Evolutionary conservation across 1,140 invertebrate species (phyloP), one percentile per base, ranked within the genome.

Genomic region (Drosophila sturtevanti): DNA sequence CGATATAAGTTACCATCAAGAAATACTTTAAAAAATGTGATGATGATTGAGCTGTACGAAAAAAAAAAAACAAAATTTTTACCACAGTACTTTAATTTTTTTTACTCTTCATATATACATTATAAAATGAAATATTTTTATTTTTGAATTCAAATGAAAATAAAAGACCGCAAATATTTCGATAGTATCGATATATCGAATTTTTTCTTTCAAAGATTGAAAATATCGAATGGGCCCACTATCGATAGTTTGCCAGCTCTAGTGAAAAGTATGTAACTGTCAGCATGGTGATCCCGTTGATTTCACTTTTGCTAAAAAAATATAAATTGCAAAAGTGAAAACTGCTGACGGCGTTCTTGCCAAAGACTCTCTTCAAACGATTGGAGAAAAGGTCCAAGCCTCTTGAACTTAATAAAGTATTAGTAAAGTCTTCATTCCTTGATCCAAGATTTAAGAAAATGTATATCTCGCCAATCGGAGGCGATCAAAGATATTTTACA

Each of bases 251-350:
- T 31, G 27, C 27, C 27, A 31, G 27, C 27, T 31, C 5, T 31
- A 31, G 24, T 1, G 4, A 4, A n/a, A n/a, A n/a, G n/a, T n/a
- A n/a, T 14, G 54, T 66, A 2, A 66, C 54, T 12, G 55, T 52
- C 4, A 67, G 55, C 41, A 41, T 61, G 48, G 31, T 68, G 22
- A 41, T 61, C 21, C 41, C 55, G 7, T 38, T 67, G 27, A 67
- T 60, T 11, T 27, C 60, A 27, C 27, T n/a, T n/a, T n/a, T n/a
- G n/a, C n/a, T n/a, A n/a, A n/a, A n/a, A n/a, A n/a, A n/a, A n/a
- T n/a, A 12, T 22, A 9, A 1, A 51, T n/a, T n/a, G 16, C 44
- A 51, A 34, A 65, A 35, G 51, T 24, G 56, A 34, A 34, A 63
- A 16, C 27, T 1, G 27, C 14, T n/a, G 31, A 58, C 14, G 55